Base-by-base conservation (phyloP, 1,140 invertebrate species). In the Chrysomallon squamiferum region DNA sequence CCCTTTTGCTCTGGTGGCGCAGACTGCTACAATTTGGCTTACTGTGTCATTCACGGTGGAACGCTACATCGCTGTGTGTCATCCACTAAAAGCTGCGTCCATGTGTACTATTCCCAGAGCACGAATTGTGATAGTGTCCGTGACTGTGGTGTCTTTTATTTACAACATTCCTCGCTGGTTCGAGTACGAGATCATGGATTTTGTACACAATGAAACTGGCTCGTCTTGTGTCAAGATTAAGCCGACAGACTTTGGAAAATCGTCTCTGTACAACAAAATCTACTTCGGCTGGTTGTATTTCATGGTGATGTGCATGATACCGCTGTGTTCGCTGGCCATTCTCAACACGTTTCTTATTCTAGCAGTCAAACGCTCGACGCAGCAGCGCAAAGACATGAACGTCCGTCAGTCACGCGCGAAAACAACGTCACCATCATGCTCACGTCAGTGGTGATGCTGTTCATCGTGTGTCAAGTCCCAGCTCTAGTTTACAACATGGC, bases 31-130 rank as follows among this genome's bases (percentile, higher is more conserved):
- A 20, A 94, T 97, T 50, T 99, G 97, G 87, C 88, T 97, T 69
- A 98, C 96, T 0, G 89, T 98, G 52, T 94, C 94, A 1, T 96
- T 98, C 43, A 98, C 96, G 0, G 88, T 97, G 72, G 96, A 99
- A 85, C 89, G 96, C 52, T 98, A 95, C 86, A 93, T 98, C 45
- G 96, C 96, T 1, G 96, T 99, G 0, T 98, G 96, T 80, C 94
- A 97, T 85, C 96, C 95, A 0, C 87, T 98, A 9, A 89, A 90
- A 66, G 95, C 95, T 0, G 88, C 93, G 50, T 92, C 92, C 0
- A 89, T 97, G 54, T 98, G 95, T 85, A 98, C 95, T 0, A 95
- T 95, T 75, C 91, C 93, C 1, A 88, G 95, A 41, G 94, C 95
- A 4, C 89, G 93, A 41, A 88, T 92, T 67, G 95, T 95, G 75